Evolutionary conservation across 2,113 vertebrate species (phyloP).

Genomic region (Haplochromis burtoni): DNA sequence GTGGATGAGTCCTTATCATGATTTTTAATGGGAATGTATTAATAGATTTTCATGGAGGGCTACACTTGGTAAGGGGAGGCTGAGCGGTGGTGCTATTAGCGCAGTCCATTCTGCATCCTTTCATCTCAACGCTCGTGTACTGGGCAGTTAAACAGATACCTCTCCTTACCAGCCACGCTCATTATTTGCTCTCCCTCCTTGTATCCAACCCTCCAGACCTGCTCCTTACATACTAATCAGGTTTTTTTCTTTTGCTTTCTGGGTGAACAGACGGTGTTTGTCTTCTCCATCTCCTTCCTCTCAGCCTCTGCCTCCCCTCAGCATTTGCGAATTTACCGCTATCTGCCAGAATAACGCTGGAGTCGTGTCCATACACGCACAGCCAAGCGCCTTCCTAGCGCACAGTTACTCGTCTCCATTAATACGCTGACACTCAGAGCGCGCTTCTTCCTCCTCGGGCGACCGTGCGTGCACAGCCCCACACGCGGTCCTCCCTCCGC

Average conservation of each 20-base stretch:
- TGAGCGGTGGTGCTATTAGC: slow-evolving; percentile 37
- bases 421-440: background rate
- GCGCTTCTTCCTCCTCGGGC: background rate
- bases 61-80: slow-evolving; percentile 11
- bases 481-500: background rate
- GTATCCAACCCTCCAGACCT: slow-evolving; percentile 42
- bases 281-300: slow-evolving; percentile 31
- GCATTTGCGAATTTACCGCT: background rate
- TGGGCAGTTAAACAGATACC: background rate
- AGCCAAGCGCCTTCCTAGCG: background rate
- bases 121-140: background rate
- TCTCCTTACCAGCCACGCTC: background rate
- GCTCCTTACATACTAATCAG: slow-evolving; percentile 78
- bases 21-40: slow-evolving; percentile 60
- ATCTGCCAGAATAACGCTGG: background rate
- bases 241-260: slow-evolving; percentile 72
- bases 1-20: background rate
- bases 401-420: background rate
- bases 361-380: background rate
- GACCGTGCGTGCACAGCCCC: background rate
- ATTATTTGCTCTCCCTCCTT: slow-evolving; percentile 3
- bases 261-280: slow-evolving; percentile 30
- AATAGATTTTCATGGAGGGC: slow-evolving; percentile 43
- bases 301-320: background rate
- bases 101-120: background rate